Base-by-base conservation (phyloP, 37 sponge, comb jelly and placozoan genomes). In the Theonella swinhoei region DNA sequence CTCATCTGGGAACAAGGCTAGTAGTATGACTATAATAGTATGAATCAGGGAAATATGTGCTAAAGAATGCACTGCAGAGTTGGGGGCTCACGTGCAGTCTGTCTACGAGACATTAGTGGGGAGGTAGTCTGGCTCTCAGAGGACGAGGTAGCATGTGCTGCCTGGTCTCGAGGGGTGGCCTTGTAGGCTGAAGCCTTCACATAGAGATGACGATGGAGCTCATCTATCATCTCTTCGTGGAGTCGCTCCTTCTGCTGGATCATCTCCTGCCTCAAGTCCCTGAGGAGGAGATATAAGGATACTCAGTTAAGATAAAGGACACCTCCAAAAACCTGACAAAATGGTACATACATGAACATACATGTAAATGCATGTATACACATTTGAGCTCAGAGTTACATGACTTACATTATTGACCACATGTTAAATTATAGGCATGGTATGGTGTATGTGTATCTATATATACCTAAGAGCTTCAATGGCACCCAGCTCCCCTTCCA, bases 121-220 rank as follows among this genome's bases (percentile, higher is more conserved):
- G 41, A 72, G 73, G 41, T 22, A 17, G 41, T 22, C 11, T 14
- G 38, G 39, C 37, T 11, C 3, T 31, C 4, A 17, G 5, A 19
- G 61, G n/a, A 41, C 14, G 60, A 28, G 7, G 66, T 65, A n/a
- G 66, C 29, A 23, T 11, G 66, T 5, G 14, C n/a, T 20, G 4
- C 5, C 66, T 33, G 8, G 29, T 64, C 64, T 36, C 25, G 67
- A n/a, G 72, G 41, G 32, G 35, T 24, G 0, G 37, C 34, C 5
- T 47, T 72, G 41, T 67, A 68, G 30, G 86, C 85, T 31, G 77
- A 80, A 75, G 89, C 77, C 42, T 83, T 93, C 47, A 81, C 34
- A 68, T 96, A 96, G 29, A 96, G 70, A 65, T 90, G 93, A 37
- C 83, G 20, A 42, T 91, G 91, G 0, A 96, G 77, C 82, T 96